These are phyloP conservation scores for Neodon shergylaensis DNA, from an alignment of 2,113 vertebrate genomes.

Conservation along the genomic window DNA sequence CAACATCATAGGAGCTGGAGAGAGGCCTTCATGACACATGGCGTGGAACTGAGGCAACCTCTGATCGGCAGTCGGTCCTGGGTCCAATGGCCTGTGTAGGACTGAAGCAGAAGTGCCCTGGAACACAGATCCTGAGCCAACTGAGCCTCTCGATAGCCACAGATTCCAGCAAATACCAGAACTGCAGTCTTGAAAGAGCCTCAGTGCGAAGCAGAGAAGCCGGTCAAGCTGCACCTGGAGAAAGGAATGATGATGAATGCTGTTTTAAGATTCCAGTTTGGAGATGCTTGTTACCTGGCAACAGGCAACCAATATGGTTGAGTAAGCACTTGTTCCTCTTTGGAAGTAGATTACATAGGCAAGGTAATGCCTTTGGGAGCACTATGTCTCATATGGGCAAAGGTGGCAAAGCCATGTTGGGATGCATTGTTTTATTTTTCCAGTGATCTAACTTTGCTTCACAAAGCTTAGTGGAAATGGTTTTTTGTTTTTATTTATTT, in stretches of 20 bases:
- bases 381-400: background rate
- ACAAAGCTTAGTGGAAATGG: conserved; percentile 22
- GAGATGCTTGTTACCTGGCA: background rate
- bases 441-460: background rate
- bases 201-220: background rate
- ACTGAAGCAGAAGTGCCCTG: background rate
- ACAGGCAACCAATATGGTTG: background rate
- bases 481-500: too few species aligned
- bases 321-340: background rate
- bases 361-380: background rate
- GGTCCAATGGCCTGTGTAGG: background rate
- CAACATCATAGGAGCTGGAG: background rate
- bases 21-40: background rate
- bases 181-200: background rate
- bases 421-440: background rate
- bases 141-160: background rate
- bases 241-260: background rate
- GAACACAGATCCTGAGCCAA: background rate
- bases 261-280: background rate
- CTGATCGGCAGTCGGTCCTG: background rate
- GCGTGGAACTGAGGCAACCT: background rate
- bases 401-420: background rate
- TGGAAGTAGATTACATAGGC: background rate
- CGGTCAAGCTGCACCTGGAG: background rate
- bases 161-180: background rate